Evolutionary conservation across 1,140 invertebrate genomes (phyloP), one percentile per base, ranked within the genome.

Genomic region (Pseudomyrmex pallidus): DNA sequence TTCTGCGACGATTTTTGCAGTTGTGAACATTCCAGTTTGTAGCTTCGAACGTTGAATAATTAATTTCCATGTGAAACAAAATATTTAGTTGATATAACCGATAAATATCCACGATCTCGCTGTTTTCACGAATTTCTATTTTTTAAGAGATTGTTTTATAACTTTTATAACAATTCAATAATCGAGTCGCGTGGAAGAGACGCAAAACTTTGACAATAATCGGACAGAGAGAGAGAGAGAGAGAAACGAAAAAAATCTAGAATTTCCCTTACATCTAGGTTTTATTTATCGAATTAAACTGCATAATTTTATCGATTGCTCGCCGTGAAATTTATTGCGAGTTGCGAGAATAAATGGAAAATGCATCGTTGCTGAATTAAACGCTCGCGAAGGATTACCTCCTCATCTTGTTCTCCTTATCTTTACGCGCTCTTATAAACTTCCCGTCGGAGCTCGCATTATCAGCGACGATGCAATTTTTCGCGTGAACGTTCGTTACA

Each of bases 291-390:
- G 74, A 85, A 88, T 88, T 72, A 87, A 85, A 57, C 35, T 63
- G n/a, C 61, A 59, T 85, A 85, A 88, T 87, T 87, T 77, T 56
- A 82, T 85, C 83, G 83, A 87, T 54, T 35, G 50, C 50, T 66
- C 25, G 61, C 25, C 25, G 2, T 20, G 48, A 64, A 85, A 76
- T 85, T 63, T 74, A 73, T 54, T 35, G 44, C 44, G 20, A 48
- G 44, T 15, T 7, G 15, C 44, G 46, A 72, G 59, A 72, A 80
- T 80, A 80, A 80, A 80, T 72, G 54, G 12, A 15, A 72, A 72
- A 80, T 59, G 44, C 54, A 72, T 80, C 44, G 22, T 48, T 22
- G 66, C 59, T 25, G 66, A 80, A 46, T 64, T 46, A 64, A 70
- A 12, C 35, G 56, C 48, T 17, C 12, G 48, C 25, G 22, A 17